Conservation (phyloP, 2,888 invertebrate species). For the Synergus itoensis region DNA sequence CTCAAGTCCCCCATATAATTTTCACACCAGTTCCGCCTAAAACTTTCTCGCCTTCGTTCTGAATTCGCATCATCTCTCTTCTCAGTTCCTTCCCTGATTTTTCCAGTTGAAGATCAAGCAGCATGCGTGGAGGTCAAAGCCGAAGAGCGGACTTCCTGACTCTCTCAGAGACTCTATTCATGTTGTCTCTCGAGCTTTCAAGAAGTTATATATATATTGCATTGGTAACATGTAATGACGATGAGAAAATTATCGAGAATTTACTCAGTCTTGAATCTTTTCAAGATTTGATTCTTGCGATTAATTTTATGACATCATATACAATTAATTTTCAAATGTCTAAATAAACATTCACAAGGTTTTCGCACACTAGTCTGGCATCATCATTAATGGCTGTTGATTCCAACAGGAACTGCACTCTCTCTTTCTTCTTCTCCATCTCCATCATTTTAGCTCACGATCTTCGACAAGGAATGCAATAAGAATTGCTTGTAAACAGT, state of each 20-base stretch:
- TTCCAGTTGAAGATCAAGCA: neutral
- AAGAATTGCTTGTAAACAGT: constrained; percentile 43
- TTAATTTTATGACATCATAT: neutral
- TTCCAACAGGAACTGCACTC: constrained; percentile 44
- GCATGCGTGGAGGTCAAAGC: neutral
- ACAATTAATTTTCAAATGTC: neutral
- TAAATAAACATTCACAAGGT: neutral
- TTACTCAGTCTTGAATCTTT: neutral
- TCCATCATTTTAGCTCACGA: constrained; percentile 28
- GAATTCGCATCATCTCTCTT: neutral
- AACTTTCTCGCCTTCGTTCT: constrained; percentile 50
- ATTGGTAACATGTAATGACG: neutral
- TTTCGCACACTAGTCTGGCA: neutral
- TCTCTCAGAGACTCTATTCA: neutral
- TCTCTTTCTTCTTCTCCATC: constrained; percentile 30
- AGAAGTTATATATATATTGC: neutral
- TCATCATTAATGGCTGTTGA: constrained; percentile 17
- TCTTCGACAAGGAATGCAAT: constrained; percentile 47
- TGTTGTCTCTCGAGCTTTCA: neutral
- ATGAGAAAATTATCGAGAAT: neutral
- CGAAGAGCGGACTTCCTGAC: neutral
- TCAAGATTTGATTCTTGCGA: neutral
- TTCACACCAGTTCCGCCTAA: constrained; percentile 48
- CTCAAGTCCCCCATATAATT: constrained; percentile 1
- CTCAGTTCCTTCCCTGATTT: constrained; percentile 20